Percentiles rank a stretch among this genome's conserved stretches.
Conservation (phyloP, 35 echinoderm and acorn worm genomes). For the Strongylocentrotus purpuratus region DNA sequence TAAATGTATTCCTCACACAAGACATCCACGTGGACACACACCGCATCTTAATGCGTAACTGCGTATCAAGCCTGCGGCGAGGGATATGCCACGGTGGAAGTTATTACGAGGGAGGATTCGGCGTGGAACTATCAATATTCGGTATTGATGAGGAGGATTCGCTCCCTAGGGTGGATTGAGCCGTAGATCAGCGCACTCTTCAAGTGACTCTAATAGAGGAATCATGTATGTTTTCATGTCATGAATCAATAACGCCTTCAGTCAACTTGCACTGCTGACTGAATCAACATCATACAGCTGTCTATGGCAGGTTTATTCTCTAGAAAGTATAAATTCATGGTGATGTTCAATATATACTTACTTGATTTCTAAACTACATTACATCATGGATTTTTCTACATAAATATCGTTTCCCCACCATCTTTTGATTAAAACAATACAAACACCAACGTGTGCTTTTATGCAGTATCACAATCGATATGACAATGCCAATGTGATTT, state of each 20-base stretch:
- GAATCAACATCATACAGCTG: not conserved
- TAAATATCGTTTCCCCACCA: no score
- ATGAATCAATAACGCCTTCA: not conserved
- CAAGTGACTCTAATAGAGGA: not conserved
- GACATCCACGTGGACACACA: not conserved
- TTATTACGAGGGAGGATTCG: constrained; percentile 12
- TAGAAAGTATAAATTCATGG: no score
- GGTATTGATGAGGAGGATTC: not conserved
- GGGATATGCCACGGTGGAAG: constrained; percentile 21
- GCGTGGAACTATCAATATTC: constrained; percentile 29
- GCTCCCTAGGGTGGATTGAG: not conserved
- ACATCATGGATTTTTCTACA: no score
- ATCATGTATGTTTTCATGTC: not conserved
- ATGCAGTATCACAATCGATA: no score
- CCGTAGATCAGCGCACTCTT: not conserved
- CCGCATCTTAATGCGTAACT: not conserved
- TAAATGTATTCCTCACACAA: not conserved
- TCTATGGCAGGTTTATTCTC: not conserved
- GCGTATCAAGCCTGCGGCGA: not conserved
- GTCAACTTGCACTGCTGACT: not conserved
- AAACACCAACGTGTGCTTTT: no score
- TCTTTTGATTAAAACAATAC: no score
- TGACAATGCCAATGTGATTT: no score
- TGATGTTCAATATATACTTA: no score
- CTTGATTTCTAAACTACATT: no score